These are phyloP conservation scores for Didymodactylos carnosus DNA, from an alignment of 2,888 invertebrate species.

Conservation along the genomic window DNA sequence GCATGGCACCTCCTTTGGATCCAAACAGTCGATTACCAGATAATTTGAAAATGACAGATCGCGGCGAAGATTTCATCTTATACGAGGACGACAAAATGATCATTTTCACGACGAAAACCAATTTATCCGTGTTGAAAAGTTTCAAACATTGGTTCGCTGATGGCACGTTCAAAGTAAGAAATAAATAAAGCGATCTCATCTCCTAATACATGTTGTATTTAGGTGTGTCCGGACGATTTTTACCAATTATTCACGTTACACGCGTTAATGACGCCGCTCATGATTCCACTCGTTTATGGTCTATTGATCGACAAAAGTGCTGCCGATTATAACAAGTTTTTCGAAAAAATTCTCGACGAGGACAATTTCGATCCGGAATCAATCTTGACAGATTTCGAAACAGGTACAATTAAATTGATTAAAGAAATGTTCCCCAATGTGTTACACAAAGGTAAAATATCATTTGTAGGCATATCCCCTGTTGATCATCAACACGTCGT, in stretches of 20 bases:
- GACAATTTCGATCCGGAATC: neutral
- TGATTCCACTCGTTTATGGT: neutral
- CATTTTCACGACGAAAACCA: neutral
- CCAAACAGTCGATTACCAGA: neutral
- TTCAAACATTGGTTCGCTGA: neutral
- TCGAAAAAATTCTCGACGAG: neutral
- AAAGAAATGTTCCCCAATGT: neutral
- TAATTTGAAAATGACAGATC: neutral
- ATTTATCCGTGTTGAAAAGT: neutral
- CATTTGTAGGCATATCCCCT: neutral
- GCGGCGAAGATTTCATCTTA: neutral
- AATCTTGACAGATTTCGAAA: neutral
- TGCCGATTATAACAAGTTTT: neutral
- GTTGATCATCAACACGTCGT: neutral
- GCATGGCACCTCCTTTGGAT: neutral
- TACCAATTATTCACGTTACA: neutral
- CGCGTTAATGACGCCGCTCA: neutral
- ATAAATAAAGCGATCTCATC: too few relatives aligned
- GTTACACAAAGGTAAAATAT: neutral
- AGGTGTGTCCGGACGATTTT: neutral
- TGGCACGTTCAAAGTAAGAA: neutral
- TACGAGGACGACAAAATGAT: neutral
- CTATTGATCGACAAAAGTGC: neutral
- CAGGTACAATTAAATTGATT: neutral
- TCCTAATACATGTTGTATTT: too few relatives aligned